Evolutionary conservation across 2,888 invertebrate genomes (phyloP).

Genomic region (Ennomos quercinarius): DNA sequence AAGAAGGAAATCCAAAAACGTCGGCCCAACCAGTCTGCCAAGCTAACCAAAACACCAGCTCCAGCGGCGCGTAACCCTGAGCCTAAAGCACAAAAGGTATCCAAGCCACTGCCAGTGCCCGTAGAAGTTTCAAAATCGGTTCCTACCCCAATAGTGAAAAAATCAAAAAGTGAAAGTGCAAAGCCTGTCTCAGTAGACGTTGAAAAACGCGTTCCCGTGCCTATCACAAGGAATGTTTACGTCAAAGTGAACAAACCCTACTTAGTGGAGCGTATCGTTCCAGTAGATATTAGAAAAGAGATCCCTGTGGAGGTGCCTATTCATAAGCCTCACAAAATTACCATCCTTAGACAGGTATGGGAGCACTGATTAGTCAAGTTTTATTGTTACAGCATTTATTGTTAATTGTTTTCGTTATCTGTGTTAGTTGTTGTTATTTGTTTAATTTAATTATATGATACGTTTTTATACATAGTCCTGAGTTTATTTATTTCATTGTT

Average conservation of each 20-base stretch:
- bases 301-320: constrained; percentile 47
- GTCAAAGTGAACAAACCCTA: constrained; percentile 55
- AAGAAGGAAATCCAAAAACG: constrained; percentile 55
- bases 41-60: constrained; percentile 44
- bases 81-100: constrained; percentile 11
- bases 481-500: constrained; percentile 5
- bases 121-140: constrained; percentile 51
- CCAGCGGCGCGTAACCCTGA: constrained; percentile 15
- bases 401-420: constrained; percentile 38
- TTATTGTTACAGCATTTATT: constrained; percentile 40
- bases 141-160: constrained; percentile 47
- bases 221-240: constrained; percentile 49
- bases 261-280: constrained; percentile 47
- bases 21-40: constrained; percentile 46
- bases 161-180: constrained; percentile 47
- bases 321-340: constrained; percentile 51
- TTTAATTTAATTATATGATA: constrained; percentile 32
- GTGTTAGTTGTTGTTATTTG: constrained; percentile 38
- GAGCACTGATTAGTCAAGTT: constrained; percentile 51
- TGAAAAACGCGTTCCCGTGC: constrained; percentile 38
- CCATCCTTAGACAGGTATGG: constrained; percentile 62
- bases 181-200: constrained; percentile 37
- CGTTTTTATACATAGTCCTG: constrained; percentile 18
- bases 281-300: constrained; percentile 51
- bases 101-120: constrained; percentile 41